Base-by-base conservation (phyloP, 1,140 invertebrate species). In the Drosophila ogumai region DNA sequence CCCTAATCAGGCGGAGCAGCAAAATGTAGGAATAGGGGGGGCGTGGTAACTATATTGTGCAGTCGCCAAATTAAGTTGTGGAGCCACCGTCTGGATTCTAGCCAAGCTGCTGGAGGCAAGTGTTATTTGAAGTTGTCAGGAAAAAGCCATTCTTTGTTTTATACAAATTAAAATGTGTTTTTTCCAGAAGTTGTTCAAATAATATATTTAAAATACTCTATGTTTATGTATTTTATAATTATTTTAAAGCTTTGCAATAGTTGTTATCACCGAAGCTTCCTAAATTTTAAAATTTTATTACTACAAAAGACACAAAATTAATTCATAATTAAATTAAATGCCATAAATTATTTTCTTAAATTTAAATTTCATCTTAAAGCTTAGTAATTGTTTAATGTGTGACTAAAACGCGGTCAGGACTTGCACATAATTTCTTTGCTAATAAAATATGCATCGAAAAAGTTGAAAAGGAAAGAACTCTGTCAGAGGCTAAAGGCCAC, bases 31-130 rank as follows among this genome's bases (percentile, higher is more conserved):
- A 55, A 49, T 56, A 71, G 38, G 25, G 38, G 25, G 54, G 54
- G 54, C 69, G 22, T 72, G 50, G 57, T 73, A 36, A 72, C 69
- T 73, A 50, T 72, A 72, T 73, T 72, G 59, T 72, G 54, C 69
- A 73, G 69, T 59, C 52, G 67, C 57, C 44, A n/a, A 31, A 34
- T 36, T 58, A 71, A 58, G 50, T 71, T 58, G 69, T 49, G 0
- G 7, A 8, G n/a, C 40, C n/a, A 19, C 56, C 57, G 34, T 32
- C 34, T 50, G 58, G 58, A 38, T 60, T 9, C 10, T 0, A 10
- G 55, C 41, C 56, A 61, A 38, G 49, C 55, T 0, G 25, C 13
- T 31, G 57, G 10, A 17, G 22, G 13, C 31, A 41, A 55, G 19
- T 12, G 15, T 12, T 38, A 10, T 13, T 52, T 28, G 7, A 6